Evolutionary conservation across 2,888 invertebrate genomes (phyloP).

Genomic region (Aporophyla nigra): DNA sequence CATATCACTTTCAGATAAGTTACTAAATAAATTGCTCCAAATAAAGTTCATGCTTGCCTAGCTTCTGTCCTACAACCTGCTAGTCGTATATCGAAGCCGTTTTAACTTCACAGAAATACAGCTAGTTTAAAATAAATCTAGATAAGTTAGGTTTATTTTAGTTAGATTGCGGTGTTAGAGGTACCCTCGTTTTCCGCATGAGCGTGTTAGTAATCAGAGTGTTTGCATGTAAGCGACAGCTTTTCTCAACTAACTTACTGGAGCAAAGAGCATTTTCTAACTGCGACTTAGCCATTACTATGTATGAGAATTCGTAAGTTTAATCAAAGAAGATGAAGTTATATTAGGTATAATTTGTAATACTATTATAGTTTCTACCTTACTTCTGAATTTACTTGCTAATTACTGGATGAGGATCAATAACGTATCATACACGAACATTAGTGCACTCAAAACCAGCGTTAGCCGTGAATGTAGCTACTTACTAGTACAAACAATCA

Average conservation of each 20-base stretch:
- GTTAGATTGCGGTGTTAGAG: conserved; percentile 7
- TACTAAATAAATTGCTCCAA: neutral
- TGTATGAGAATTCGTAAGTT: neutral
- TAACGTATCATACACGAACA: neutral
- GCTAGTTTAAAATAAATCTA: conserved; percentile 6
- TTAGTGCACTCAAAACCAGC: too few relatives aligned
- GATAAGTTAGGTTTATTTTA: conserved; percentile 19
- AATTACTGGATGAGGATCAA: neutral
- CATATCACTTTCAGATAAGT: neutral
- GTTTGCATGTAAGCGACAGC: neutral
- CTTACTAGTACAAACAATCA: too few relatives aligned
- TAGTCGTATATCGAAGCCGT: too few relatives aligned
- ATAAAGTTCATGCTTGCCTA: neutral
- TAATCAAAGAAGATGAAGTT: neutral
- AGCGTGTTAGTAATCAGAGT: conserved; percentile 26
- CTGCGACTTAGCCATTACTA: neutral
- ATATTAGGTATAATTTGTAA: neutral
- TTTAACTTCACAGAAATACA: neutral
- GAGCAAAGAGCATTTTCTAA: neutral
- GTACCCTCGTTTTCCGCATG: conserved; percentile 29
- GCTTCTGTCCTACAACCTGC: neutral
- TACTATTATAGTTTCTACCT: neutral
- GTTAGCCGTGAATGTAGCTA: too few relatives aligned
- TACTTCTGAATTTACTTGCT: neutral
- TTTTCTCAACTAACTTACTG: neutral